Base-by-base conservation (phyloP, 2,888 invertebrate genomes). In the Margaritifera margaritifera region DNA sequence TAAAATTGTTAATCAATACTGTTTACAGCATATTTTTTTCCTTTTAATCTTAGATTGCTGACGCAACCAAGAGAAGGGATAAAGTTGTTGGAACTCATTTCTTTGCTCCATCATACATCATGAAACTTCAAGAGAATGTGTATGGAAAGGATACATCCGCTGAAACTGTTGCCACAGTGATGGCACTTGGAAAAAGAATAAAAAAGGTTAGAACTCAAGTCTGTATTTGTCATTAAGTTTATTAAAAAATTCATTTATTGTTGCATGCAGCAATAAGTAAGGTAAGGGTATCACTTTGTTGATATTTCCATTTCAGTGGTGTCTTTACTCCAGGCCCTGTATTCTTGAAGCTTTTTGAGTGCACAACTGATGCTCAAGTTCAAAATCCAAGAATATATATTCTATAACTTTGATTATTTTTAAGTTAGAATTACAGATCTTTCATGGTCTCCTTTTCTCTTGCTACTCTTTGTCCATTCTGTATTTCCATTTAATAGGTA, bases 51-150 rank as follows among this genome's bases (percentile, higher is more conserved):
- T 42, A 88, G 88, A 86, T 90, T 77, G 86, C 89, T 0, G 79
- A 82, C 31, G 87, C 82, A 1, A 88, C 90, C 4, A 74, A 67
- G 6, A 75, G 89, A 64, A 86, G 81, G 20, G 84, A 84, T 20
- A 84, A 84, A 66, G 87, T 90, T 4, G 87, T 88, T 50, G 90
- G 90, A 19, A 87, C 87, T 27, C 90, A 90, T 72, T 90, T 90
- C 83, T 90, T 90, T 80, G 88, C 87, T 27, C 90, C 90, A 5
- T 87, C 90, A 0, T 87, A 89, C 72, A 77, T 89, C 66, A 90
- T 90, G 86, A 83, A 74, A 69, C 79, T 88, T 15, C 72, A 88
- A 68, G 89, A 89, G 76, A 87, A 89, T 69, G 84, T 90, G 6
- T 84, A 87, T 57, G 88, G 90, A 11, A 74, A 73, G 19, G 61